A percentile compares a stretch with the other conserved stretches of the same genome.
phyloP scores from a whole-genome alignment of 2,797 vertebrate genomes.

The Eulemur coronatus region DNA sequence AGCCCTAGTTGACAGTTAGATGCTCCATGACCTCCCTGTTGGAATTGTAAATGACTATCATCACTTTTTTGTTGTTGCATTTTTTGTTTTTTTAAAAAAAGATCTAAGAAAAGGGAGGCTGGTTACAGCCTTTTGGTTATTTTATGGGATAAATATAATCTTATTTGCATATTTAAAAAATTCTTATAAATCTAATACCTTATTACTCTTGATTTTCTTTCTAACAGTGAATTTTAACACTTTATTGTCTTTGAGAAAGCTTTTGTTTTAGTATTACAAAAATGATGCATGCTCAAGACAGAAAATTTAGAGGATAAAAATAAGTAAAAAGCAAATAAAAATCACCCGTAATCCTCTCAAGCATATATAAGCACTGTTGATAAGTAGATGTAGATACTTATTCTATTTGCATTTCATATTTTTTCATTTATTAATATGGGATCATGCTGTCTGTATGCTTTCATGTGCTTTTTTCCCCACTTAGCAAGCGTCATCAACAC shows the following conservation, averaged over 20 bases:
- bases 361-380: neutral
- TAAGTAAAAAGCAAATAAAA: slow-evolving; percentile 45
- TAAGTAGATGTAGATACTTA: neutral
- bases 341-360: neutral
- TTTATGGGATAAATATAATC: slow-evolving; percentile 17
- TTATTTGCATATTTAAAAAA: neutral
- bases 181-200: neutral
- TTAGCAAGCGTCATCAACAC: neutral
- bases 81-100: slow-evolving; percentile 13
- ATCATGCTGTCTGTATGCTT: neutral
- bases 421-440: neutral
- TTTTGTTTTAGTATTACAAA: slow-evolving; percentile 1
- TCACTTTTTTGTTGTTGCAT: neutral
- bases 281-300: neutral
- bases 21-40: neutral
- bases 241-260: neutral
- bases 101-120: neutral
- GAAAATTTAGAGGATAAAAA: slow-evolving; percentile 17
- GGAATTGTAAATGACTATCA: slow-evolving; percentile 1
- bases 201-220: neutral
- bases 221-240: neutral
- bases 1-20: neutral
- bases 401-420: neutral
- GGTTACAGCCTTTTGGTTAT: neutral
- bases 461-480: neutral